These are phyloP conservation scores for Anas platyrhynchos DNA, from an alignment of 2,113 vertebrate genomes.

Conservation along the genomic window DNA sequence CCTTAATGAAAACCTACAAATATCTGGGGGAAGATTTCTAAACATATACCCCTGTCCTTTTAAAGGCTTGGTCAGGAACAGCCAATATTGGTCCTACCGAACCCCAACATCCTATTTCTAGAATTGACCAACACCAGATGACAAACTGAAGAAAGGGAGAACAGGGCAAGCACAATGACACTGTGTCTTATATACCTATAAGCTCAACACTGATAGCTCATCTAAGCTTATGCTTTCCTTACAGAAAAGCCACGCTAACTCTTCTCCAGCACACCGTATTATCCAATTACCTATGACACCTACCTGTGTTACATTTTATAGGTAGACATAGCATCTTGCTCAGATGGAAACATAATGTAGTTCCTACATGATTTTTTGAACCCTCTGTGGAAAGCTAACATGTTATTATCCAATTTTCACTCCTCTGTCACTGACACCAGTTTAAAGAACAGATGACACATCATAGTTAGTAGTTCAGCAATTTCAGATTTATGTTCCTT, in stretches of 20 bases:
- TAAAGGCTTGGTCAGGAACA: neutral
- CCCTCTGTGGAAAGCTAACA: neutral
- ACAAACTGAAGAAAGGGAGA: neutral
- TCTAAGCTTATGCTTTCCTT: neutral
- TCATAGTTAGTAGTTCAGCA: neutral
- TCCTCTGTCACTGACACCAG: neutral
- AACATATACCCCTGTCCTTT: neutral
- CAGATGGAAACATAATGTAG: neutral
- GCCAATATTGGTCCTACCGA: accelerated
- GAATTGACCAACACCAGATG: neutral
- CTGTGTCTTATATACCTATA: neutral
- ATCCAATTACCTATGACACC: neutral
- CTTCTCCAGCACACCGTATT: neutral
- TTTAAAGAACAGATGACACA: neutral
- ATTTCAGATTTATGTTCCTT: neutral
- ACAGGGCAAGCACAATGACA: neutral
- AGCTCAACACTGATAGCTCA: neutral
- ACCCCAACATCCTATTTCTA: neutral
- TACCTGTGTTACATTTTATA: neutral
- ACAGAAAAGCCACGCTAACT: neutral
- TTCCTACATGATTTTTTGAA: neutral
- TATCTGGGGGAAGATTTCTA: neutral
- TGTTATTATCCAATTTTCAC: neutral
- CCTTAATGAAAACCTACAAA: neutral
- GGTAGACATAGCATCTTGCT: neutral